Evolutionary conservation across 1,140 invertebrate genomes (phyloP).

Genomic region (Pseudomyrmex cubaensis): DNA sequence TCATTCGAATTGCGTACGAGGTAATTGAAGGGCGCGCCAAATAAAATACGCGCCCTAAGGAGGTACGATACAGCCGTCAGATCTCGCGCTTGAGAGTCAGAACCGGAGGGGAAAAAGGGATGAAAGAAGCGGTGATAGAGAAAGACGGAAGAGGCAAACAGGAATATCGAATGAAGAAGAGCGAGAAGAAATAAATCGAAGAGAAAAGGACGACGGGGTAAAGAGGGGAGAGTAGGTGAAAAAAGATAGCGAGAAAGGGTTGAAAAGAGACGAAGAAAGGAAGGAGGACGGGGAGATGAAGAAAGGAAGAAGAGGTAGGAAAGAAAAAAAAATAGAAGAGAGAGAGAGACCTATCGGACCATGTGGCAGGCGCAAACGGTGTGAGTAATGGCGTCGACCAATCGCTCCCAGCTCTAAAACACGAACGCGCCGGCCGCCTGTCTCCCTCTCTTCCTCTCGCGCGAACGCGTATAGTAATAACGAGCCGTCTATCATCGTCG

Average conservation of each 20-base stretch:
- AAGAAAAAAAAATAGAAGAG: too few relatives aligned
- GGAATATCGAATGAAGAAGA: constrained; percentile 10
- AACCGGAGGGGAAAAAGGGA: constrained; percentile 33
- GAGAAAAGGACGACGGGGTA: not conserved
- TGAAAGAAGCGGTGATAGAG: not conserved
- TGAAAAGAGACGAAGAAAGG: constrained; percentile 21
- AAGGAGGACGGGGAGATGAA: not conserved
- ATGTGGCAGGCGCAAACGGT: constrained; percentile 82
- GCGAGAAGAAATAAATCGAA: not conserved
- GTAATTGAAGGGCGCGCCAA: constrained; percentile 50
- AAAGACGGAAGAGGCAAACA: constrained; percentile 10
- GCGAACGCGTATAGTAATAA: constrained; percentile 55
- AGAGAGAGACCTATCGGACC: constrained; percentile 73
- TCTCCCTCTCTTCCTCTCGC: constrained; percentile 1
- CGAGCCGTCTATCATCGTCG: constrained; percentile 76
- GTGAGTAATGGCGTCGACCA: constrained; percentile 79
- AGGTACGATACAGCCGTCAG: constrained; percentile 65
- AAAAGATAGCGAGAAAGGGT: constrained; percentile 1
- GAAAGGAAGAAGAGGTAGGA: constrained; percentile 1
- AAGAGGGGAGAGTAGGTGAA: not conserved
- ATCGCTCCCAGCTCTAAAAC: constrained; percentile 78
- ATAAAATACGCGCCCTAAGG: constrained; percentile 44
- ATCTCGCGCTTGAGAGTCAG: constrained; percentile 50
- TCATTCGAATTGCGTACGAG: constrained; percentile 45
- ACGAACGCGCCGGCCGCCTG: constrained; percentile 69